Evolutionary conservation across 2,888 invertebrate genomes (phyloP).

Genomic region (Molanna angustata): DNA sequence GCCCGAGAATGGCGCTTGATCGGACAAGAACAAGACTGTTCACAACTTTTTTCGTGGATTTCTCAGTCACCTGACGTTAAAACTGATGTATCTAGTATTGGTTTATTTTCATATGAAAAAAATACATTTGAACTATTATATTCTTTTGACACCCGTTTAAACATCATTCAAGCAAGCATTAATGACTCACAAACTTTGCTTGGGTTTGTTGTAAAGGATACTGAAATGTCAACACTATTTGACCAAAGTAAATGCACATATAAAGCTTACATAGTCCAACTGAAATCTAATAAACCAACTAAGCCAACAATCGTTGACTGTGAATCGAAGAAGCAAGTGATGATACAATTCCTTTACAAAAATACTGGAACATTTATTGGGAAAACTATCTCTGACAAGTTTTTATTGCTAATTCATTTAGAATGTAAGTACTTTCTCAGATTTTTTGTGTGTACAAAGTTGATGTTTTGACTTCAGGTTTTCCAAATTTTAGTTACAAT

Average conservation of each 20-base stretch:
- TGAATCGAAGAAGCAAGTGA: conserved; percentile 65
- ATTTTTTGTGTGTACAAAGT: no score
- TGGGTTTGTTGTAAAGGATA: conserved; percentile 64
- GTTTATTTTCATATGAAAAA: conserved; percentile 59
- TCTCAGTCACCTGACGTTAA: conserved; percentile 40
- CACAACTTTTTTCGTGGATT: conserved; percentile 69
- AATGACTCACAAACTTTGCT: conserved; percentile 66
- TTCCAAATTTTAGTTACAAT: no score
- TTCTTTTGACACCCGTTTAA: conserved; percentile 60
- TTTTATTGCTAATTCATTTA: conserved; percentile 72
- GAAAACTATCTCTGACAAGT: conserved; percentile 60
- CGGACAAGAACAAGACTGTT: conserved; percentile 78
- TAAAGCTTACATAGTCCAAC: conserved; percentile 61
- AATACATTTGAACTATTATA: conserved; percentile 56
- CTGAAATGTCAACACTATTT: conserved; percentile 40
- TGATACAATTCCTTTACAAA: conserved; percentile 76
- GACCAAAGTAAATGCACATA: conserved; percentile 52
- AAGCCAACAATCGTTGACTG: conserved; percentile 46
- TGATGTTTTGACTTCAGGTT: no score
- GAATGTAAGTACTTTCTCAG: conserved; percentile 62
- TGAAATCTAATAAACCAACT: conserved; percentile 47
- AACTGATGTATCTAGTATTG: conserved; percentile 50
- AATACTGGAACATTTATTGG: conserved; percentile 54
- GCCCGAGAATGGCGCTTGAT: conserved; percentile 77
- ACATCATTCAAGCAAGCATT: conserved; percentile 77